Evolutionary conservation across 53 echinoderm and acorn worm species (phyloP), one percentile per base, ranked within the genome.

Genomic region (Holothuria scabra): DNA sequence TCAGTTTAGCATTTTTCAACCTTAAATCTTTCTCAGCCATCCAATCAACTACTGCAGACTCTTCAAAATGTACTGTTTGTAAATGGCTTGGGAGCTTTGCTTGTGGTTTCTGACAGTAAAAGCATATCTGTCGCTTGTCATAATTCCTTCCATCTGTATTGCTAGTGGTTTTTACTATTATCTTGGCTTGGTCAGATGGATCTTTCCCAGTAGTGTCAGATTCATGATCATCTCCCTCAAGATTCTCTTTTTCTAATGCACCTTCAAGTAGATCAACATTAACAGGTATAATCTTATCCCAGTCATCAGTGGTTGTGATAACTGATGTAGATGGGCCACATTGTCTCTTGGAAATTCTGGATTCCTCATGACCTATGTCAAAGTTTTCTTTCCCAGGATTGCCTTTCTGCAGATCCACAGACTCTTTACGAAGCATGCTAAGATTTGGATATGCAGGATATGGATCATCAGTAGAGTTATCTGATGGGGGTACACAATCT

Each of bases 61-160:
- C 92, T 2, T 68, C 80, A 58, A 58, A 76, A 74, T 92, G 89
- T 1, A 79, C 41, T 20, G 55, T 82, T 49, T 78, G 83, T 5
- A 92, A 71, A 82, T 92, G 93, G 5, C 93, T n/a, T 6, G 93
- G 90, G 28, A 92, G 72, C 60, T 92, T 92, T 21, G 89, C 48
- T 7, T 79, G 83, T 1, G 89, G 44, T n/a, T 83, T 79, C 33
- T 84, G 84, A 26, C 93, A 92, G 67, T 84, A 92, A 29, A 86
- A 60, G 75, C 93, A 92, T 48, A 83, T 79, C n/a, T 92, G 87
- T 34, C 84, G 84, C 84, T 90, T 90, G 80, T 93, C 93, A 83
- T 83, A 93, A 21, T 8, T 12, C 24, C 76, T 76, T 49, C 76
- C 52, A 52, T 76, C 76, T 16, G 23, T 9, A 52, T 76, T 76